Evolutionary conservation across 2,797 vertebrate species (phyloP).

Genomic region (Micrastur ruficollis): DNA sequence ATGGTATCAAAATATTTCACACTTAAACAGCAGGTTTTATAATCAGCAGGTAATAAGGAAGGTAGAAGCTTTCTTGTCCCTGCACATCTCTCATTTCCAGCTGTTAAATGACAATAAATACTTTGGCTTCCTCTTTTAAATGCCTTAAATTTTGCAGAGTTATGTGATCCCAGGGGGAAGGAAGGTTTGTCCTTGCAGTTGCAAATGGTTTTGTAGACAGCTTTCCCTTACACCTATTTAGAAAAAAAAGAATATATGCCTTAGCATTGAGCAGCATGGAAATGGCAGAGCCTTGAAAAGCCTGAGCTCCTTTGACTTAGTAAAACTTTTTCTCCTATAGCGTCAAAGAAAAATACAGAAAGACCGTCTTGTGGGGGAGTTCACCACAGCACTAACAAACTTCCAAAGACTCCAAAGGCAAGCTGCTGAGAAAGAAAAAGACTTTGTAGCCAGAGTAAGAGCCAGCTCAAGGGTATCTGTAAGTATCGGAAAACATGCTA

Average conservation of each 20-base stretch:
- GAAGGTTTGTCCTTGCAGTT: neutral
- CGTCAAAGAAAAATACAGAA: constrained; percentile 94
- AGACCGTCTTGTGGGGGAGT: constrained; percentile 91
- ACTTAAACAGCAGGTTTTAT: neutral
- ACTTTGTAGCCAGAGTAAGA: constrained; percentile 93
- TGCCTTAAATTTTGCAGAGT: neutral
- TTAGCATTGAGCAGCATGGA: neutral
- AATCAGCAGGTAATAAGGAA: neutral
- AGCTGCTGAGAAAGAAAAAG: constrained; percentile 90
- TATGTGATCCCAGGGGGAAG: neutral
- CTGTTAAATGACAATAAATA: neutral
- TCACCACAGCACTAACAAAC: constrained; percentile 86
- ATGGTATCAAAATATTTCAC: neutral
- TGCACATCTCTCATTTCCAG: neutral
- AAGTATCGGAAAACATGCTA: constrained; percentile 59
- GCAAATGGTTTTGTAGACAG: neutral
- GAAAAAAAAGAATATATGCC: neutral
- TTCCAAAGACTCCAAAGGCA: constrained; percentile 92
- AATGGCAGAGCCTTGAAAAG: constrained; percentile 15
- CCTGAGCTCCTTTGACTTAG: neutral
- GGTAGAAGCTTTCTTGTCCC: neutral
- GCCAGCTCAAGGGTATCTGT: constrained; percentile 92
- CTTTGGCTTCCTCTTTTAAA: neutral
- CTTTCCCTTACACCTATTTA: neutral
- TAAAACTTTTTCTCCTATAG: constrained; percentile 69